Base-by-base conservation (phyloP, 2,888 invertebrate genomes). In the Sthenelais limicola region DNA sequence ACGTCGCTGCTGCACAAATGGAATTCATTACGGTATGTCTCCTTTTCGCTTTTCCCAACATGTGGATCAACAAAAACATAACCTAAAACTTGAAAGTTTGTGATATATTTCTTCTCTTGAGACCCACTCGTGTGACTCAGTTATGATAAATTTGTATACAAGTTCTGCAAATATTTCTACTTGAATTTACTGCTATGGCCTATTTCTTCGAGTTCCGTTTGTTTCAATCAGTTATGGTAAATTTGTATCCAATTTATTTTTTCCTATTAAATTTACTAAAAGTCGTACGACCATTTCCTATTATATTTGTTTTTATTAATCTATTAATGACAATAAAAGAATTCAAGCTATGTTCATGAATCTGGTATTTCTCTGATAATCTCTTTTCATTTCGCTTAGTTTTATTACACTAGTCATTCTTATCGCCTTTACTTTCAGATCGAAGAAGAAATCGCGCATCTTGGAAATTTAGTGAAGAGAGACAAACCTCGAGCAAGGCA, bases 391-490 rank as follows among this genome's bases (percentile, higher is more conserved):
- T 21, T 51, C n/a, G n/a, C n/a, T n/a, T n/a, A n/a, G n/a, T n/a
- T n/a, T n/a, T n/a, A n/a, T n/a, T n/a, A n/a, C n/a, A n/a, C n/a
- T n/a, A n/a, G n/a, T n/a, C 47, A 43, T 43, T 12, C n/a, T 15
- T n/a, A 43, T 43, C n/a, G 12, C n/a, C 47, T 56, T 56, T 7
- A 21, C 7, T 15, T 43, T 3, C n/a, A 67, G 67, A n/a, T 67
- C 47, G 67, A 67, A n/a, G 30, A 67, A 43, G 67, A 67, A n/a
- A 48, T 67, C 47, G 9, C 48, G 7, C 21, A 15, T n/a, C 21
- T 67, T 2, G 30, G 32, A 12, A 30, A 26, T 12, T 1, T 30
- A 1, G 67, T 67, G 4, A 15, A 28, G 12, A 48, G 18, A 48
- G 67, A 67, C 21, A 67, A 67, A 32, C 48, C 67, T 9, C 48